Percentiles rank a stretch among this genome's conserved stretches.
These are phyloP conservation scores for Galago senegalensis DNA, from an alignment of 2,797 vertebrate genomes.

Conservation along the genomic window DNA sequence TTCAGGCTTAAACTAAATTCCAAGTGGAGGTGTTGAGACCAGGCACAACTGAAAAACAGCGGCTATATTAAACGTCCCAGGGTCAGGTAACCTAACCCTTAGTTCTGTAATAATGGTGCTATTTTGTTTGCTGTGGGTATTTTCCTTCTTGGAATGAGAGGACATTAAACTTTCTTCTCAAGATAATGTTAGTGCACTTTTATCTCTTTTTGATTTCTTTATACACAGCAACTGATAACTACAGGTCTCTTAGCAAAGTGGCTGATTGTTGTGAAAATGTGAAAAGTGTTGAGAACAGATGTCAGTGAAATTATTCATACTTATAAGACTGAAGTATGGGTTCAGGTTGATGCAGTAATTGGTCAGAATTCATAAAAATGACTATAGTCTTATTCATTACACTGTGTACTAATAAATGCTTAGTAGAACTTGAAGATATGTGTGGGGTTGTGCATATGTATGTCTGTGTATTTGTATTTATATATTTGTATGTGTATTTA, in stretches of 20 bases:
- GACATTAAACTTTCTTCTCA: slow-evolving; percentile 51
- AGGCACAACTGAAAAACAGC: slow-evolving; percentile 4
- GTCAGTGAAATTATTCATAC: slow-evolving; percentile 15
- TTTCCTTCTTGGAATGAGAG: slow-evolving; percentile 42
- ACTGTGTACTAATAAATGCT: not conserved
- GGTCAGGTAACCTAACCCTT: slow-evolving; percentile 60
- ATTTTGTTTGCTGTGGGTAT: slow-evolving; percentile 54
- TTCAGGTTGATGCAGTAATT: slow-evolving; percentile 39
- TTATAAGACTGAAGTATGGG: slow-evolving; percentile 14
- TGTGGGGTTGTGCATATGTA: not conserved
- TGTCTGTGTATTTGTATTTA: not conserved
- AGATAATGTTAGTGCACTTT: slow-evolving; percentile 5
- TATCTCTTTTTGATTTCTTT: slow-evolving; percentile 11
- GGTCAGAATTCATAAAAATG: slow-evolving; percentile 58
- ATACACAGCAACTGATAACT: slow-evolving; percentile 5
- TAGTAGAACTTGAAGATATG: not conserved
- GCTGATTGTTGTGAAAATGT: slow-evolving; percentile 36
- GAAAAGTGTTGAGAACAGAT: slow-evolving; percentile 11
- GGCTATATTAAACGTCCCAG: slow-evolving; percentile 28
- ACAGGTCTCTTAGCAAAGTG: slow-evolving; percentile 10
- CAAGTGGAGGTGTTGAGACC: slow-evolving; percentile 29
- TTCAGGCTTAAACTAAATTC: slow-evolving; percentile 51
- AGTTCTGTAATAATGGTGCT: slow-evolving; percentile 56
- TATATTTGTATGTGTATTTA: not conserved
- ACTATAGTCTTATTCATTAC: not conserved